These are phyloP conservation scores for Melospiza melodia DNA, from an alignment of 2,113 vertebrate genomes.

Conservation along the genomic window DNA sequence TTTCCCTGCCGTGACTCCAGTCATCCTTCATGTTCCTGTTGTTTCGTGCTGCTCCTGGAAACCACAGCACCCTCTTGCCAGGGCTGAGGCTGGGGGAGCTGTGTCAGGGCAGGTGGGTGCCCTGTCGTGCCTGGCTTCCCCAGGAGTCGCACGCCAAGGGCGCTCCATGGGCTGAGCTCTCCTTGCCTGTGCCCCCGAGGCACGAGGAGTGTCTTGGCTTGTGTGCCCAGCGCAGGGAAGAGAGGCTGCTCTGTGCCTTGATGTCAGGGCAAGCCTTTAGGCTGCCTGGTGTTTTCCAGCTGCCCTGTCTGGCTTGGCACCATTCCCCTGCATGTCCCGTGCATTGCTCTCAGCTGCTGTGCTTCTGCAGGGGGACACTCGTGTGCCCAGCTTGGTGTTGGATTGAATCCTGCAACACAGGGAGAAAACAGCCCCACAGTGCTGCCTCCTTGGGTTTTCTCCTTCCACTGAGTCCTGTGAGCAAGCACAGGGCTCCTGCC, in stretches of 20 bases:
- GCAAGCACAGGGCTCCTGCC: background rate
- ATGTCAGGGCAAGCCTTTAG: background rate
- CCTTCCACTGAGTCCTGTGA: background rate
- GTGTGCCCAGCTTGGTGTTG: background rate
- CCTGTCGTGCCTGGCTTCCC: background rate
- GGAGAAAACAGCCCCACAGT: background rate
- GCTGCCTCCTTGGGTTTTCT: background rate
- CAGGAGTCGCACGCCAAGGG: background rate
- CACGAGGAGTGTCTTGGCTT: background rate
- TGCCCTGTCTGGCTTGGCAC: background rate
- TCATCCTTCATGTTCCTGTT: background rate
- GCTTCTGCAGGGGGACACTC: background rate
- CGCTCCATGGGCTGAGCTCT: background rate
- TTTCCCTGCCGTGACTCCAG: background rate
- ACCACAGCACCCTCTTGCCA: background rate
- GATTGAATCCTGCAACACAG: background rate
- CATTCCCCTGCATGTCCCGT: background rate
- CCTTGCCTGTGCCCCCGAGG: background rate
- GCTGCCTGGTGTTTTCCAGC: background rate
- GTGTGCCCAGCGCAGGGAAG: background rate
- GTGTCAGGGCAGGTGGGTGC: background rate
- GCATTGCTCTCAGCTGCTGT: fast-evolving
- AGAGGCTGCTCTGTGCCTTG: background rate
- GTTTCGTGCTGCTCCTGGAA: background rate
- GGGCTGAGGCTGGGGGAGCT: background rate